A percentile compares a stretch with the other conserved stretches of the same genome.
Evolutionary conservation across 2,888 invertebrate genomes (phyloP).

Genomic region (Hemaris fuciformis): DNA sequence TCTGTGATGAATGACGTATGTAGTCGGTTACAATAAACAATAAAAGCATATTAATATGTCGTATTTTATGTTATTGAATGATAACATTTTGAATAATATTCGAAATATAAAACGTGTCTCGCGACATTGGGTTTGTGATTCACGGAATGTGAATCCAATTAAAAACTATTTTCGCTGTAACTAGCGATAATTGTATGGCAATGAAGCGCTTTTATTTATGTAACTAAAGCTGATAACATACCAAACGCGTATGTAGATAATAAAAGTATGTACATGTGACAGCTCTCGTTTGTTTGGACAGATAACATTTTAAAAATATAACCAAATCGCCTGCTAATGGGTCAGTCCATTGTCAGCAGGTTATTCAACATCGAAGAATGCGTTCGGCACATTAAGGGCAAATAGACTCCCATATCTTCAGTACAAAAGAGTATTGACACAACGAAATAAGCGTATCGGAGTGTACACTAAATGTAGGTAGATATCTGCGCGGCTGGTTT

Average conservation of each 20-base stretch:
- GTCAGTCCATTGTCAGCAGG: slow-evolving; percentile 60
- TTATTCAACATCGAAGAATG: slow-evolving; percentile 73
- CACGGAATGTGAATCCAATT: not conserved
- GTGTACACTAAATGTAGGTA: slow-evolving; percentile 66
- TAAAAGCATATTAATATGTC: no score
- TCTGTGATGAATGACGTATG: not conserved
- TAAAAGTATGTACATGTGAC: slow-evolving; percentile 33
- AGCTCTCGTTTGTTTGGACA: slow-evolving; percentile 37
- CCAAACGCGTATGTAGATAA: slow-evolving; percentile 40
- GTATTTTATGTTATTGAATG: no score
- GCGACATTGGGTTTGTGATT: not conserved
- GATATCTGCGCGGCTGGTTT: slow-evolving; percentile 61
- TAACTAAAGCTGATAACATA: slow-evolving; percentile 39
- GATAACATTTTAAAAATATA: slow-evolving; percentile 51
- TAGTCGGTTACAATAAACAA: not conserved
- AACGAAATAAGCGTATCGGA: slow-evolving; percentile 73
- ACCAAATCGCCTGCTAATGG: slow-evolving; percentile 60
- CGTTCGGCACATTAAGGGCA: slow-evolving; percentile 70
- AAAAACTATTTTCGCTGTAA: not conserved
- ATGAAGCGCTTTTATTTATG: slow-evolving; percentile 30
- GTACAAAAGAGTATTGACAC: slow-evolving; percentile 80
- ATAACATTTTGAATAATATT: no score
- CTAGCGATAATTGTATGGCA: not conserved
- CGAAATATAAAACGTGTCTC: not conserved
- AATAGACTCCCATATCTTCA: slow-evolving; percentile 74